phyloP scores from a whole-genome alignment of 2,888 invertebrate species.

The Octodonta nipae region DNA sequence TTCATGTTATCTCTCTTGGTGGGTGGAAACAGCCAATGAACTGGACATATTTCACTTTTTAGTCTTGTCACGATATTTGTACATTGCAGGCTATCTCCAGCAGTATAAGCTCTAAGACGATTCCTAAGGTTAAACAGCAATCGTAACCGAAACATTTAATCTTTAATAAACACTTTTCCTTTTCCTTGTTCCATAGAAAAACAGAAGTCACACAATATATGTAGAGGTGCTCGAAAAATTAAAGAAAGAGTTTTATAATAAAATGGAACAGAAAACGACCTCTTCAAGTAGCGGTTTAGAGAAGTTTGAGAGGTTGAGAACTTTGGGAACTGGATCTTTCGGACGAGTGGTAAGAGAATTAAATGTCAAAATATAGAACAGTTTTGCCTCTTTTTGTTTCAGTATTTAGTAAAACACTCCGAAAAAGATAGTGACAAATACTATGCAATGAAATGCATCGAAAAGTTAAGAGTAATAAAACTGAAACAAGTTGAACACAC shows the following conservation, averaged over 20 bases:
- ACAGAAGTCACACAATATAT: slow-evolving; percentile 23
- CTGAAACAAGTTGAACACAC: slow-evolving; percentile 82
- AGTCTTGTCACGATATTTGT: no score
- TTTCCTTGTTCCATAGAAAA: slow-evolving; percentile 14
- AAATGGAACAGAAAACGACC: slow-evolving; percentile 35
- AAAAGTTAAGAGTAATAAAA: slow-evolving; percentile 74
- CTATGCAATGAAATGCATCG: slow-evolving; percentile 79
- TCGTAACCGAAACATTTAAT: no score
- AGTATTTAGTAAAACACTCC: slow-evolving; percentile 46
- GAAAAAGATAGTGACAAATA: slow-evolving; percentile 40
- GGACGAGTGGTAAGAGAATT: slow-evolving; percentile 58
- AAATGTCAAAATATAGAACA: not conserved
- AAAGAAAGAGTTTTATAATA: slow-evolving; percentile 42
- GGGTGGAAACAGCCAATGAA: no score
- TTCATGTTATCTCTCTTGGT: no score
- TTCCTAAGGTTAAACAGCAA: no score
- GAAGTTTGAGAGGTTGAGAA: slow-evolving; percentile 60
- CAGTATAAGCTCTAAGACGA: no score
- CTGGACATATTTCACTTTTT: no score
- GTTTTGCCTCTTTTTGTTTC: slow-evolving; percentile 5
- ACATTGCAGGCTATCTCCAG: no score
- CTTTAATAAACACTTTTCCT: no score
- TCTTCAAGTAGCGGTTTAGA: slow-evolving; percentile 23
- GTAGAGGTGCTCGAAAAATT: slow-evolving; percentile 38
- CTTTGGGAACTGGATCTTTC: slow-evolving; percentile 84